Percentiles rank a stretch among this genome's conserved stretches.
phyloP scores from a whole-genome alignment of 1,140 invertebrate species.

The Pseudoatta argentina region DNA sequence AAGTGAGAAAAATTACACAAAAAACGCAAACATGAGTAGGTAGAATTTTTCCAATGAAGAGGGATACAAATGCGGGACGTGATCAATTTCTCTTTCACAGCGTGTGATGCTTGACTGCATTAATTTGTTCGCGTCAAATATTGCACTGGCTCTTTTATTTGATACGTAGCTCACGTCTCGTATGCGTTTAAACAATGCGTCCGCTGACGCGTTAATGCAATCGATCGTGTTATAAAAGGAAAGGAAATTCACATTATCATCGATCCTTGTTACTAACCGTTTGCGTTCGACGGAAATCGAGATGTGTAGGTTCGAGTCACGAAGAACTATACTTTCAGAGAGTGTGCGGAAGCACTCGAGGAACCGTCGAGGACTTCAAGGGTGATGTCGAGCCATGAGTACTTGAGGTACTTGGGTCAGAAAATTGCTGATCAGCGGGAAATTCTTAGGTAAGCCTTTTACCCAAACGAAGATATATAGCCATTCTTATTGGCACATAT shows the following conservation, averaged over 20 bases:
- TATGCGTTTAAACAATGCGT: constrained; percentile 35
- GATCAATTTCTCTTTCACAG: constrained; percentile 10
- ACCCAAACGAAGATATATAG: constrained; percentile 64
- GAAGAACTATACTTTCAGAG: constrained; percentile 57
- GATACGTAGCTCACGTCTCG: constrained; percentile 46
- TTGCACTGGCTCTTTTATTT: constrained; percentile 40
- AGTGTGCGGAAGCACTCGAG: constrained; percentile 72
- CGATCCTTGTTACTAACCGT: constrained; percentile 71
- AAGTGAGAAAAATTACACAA: not conserved
- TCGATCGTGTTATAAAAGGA: constrained; percentile 1
- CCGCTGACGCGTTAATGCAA: constrained; percentile 22
- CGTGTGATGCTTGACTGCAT: constrained; percentile 16
- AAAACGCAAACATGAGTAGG: not conserved
- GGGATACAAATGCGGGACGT: not conserved
- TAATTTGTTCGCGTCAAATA: constrained; percentile 47
- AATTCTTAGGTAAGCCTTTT: constrained; percentile 70
- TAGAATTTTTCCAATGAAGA: not conserved
- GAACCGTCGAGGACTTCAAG: constrained; percentile 69
- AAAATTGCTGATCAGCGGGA: constrained; percentile 73
- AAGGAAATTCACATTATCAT: constrained; percentile 48
- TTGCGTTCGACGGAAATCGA: constrained; percentile 66
- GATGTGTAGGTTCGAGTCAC: constrained; percentile 65
- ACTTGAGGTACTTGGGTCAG: constrained; percentile 70
- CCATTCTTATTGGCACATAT: constrained; percentile 50
- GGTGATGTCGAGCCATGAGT: constrained; percentile 71